Conservation (phyloP, 2,888 invertebrate genomes). For the Ramazzottius varieornatus region DNA sequence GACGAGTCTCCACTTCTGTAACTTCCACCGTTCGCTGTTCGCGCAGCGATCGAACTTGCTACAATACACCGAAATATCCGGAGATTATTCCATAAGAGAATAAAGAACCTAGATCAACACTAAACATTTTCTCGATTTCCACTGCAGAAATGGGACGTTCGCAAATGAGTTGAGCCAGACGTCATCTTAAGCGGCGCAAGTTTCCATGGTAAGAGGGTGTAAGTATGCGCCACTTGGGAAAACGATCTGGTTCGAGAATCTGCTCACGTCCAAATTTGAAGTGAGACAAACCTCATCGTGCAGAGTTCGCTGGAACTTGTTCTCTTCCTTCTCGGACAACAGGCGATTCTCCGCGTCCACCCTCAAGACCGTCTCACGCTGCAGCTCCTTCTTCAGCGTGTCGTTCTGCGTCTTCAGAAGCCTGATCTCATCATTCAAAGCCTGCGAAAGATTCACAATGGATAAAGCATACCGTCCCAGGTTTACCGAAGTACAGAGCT, state of each 20-base stretch:
- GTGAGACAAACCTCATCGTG: neutral
- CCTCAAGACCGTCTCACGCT: neutral
- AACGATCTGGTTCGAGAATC: too few relatives aligned
- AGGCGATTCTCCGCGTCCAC: slow-evolving; percentile 2
- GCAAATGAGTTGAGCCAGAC: too few relatives aligned
- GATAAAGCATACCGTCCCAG: too few relatives aligned
- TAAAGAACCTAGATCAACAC: too few relatives aligned
- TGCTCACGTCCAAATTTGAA: too few relatives aligned
- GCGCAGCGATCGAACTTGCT: neutral
- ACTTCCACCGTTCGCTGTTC: neutral
- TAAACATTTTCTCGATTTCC: too few relatives aligned
- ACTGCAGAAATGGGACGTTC: too few relatives aligned
- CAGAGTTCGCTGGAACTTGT: neutral
- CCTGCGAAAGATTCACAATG: neutral
- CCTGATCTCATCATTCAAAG: neutral
- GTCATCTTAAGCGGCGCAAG: too few relatives aligned
- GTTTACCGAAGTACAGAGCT: too few relatives aligned
- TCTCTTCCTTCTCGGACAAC: neutral
- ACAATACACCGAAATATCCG: neutral
- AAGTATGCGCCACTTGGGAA: too few relatives aligned
- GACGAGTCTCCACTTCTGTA: neutral
- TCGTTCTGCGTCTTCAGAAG: neutral
- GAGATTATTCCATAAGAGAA: too few relatives aligned
- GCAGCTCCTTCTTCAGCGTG: neutral
- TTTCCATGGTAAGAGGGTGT: too few relatives aligned